phyloP scores from a whole-genome alignment of 2,113 vertebrate genomes.

The Pogonocichla stellata region DNA sequence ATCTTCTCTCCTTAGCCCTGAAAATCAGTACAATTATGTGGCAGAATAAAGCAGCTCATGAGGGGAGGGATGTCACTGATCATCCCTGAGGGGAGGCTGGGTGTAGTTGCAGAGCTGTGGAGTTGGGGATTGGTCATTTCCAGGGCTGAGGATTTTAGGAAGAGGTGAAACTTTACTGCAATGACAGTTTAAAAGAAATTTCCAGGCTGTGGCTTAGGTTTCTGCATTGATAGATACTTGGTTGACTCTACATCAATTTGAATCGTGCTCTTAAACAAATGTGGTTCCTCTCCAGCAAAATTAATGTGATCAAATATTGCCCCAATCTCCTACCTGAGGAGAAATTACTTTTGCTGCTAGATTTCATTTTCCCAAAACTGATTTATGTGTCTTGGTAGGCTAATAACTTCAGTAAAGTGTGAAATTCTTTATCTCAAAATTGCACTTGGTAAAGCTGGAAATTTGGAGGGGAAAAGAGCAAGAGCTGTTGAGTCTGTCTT shows the following conservation, averaged over 20 bases:
- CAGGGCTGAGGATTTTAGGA: neutral
- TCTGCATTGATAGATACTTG: neutral
- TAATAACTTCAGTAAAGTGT: neutral
- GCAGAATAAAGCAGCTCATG: neutral
- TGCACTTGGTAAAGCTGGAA: neutral
- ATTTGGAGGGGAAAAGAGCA: neutral
- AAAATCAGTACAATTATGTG: neutral
- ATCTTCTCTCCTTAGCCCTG: neutral
- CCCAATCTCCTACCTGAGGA: neutral
- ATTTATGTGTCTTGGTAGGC: neutral
- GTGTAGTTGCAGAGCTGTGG: neutral
- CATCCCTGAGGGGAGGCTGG: neutral
- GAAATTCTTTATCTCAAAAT: neutral
- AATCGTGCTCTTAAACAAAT: neutral
- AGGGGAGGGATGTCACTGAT: neutral
- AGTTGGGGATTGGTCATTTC: neutral
- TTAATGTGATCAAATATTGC: slow-evolving; percentile 8
- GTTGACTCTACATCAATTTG: neutral
- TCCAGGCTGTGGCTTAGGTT: neutral
- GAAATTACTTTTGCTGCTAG: slow-evolving; percentile 21
- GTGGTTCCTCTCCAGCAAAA: neutral
- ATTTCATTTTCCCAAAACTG: slow-evolving; percentile 25
- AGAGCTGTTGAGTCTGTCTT: neutral
- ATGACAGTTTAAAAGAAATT: neutral
- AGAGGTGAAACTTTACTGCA: neutral